Conservation (phyloP, 2,113 vertebrate species). For the Poeciliopsis occidentalis region DNA sequence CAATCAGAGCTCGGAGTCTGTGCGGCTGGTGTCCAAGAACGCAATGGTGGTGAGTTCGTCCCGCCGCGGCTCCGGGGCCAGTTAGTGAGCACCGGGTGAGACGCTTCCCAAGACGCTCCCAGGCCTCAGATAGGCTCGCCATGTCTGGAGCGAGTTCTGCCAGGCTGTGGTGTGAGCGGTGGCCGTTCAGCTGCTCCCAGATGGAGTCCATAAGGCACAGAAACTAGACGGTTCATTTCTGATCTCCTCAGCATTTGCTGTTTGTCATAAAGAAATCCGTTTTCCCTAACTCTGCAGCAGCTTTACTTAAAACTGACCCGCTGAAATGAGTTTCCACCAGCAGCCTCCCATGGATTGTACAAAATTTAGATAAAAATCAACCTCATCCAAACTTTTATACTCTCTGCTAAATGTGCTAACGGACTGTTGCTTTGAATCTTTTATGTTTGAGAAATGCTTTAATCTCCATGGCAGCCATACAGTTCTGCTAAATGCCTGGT, state of each 20-base stretch:
- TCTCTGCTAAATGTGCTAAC: no score
- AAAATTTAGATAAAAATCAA: background rate
- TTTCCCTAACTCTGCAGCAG: background rate
- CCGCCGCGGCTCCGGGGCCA: background rate
- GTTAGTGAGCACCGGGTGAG: background rate
- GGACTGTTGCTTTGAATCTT: no score
- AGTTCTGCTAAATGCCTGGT: no score
- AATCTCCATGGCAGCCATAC: no score
- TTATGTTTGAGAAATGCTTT: no score
- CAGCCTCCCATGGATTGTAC: no score
- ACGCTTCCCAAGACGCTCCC: conserved; percentile 2
- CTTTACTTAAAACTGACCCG: background rate
- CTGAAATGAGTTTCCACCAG: background rate
- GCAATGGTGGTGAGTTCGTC: conserved; percentile 90
- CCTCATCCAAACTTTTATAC: no score
- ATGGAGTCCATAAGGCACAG: no score
- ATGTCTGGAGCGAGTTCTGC: background rate
- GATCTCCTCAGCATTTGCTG: no score
- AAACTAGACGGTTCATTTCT: no score
- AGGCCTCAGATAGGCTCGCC: no score
- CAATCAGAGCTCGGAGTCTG: conserved; percentile 89
- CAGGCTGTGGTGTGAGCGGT: conserved; percentile 40
- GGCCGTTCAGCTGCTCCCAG: conserved; percentile 20
- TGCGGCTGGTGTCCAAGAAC: conserved; percentile 95
- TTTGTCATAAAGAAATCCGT: no score